These are phyloP conservation scores for Pseudomugil tenellus DNA, from an alignment of 2,797 vertebrate genomes.

Conservation along the genomic window DNA sequence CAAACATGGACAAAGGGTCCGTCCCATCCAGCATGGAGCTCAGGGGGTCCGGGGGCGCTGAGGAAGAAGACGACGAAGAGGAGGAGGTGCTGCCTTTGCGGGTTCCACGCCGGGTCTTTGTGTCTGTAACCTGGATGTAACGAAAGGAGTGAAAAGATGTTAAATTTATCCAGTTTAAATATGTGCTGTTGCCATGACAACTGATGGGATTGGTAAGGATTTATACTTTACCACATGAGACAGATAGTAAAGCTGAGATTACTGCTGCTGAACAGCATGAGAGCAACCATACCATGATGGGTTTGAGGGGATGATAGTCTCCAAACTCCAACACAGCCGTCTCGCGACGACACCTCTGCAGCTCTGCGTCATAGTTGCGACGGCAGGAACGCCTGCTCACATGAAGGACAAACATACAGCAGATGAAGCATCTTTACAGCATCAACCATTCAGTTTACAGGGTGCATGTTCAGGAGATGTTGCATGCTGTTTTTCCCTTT, in stretches of 20 bases:
- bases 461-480: neutral
- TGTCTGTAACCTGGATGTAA: slow-evolving; percentile 87
- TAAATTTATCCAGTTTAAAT: neutral
- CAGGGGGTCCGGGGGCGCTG: slow-evolving; percentile 87
- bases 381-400: slow-evolving; percentile 85
- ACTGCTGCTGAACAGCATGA: neutral
- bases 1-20: slow-evolving; percentile 93
- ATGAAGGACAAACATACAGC: slow-evolving; percentile 18
- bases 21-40: slow-evolving; percentile 94
- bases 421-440: neutral
- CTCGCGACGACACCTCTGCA: slow-evolving; percentile 81
- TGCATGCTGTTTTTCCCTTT: neutral
- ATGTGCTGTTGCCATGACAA: neutral
- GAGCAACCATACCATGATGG: slow-evolving; percentile 86
- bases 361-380: slow-evolving; percentile 88
- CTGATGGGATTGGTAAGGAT: too few species aligned
- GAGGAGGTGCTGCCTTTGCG: slow-evolving; percentile 94
- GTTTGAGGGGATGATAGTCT: slow-evolving; percentile 94
- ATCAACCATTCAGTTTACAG: neutral
- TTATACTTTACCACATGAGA: neutral
- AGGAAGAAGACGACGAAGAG: slow-evolving; percentile 91
- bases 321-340: slow-evolving; percentile 84
- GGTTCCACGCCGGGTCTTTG: slow-evolving; percentile 88
- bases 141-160: neutral
- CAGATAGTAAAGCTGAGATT: neutral